Base-by-base conservation (phyloP, 2,113 vertebrate genomes). In the Chloropsis hardwickii region DNA sequence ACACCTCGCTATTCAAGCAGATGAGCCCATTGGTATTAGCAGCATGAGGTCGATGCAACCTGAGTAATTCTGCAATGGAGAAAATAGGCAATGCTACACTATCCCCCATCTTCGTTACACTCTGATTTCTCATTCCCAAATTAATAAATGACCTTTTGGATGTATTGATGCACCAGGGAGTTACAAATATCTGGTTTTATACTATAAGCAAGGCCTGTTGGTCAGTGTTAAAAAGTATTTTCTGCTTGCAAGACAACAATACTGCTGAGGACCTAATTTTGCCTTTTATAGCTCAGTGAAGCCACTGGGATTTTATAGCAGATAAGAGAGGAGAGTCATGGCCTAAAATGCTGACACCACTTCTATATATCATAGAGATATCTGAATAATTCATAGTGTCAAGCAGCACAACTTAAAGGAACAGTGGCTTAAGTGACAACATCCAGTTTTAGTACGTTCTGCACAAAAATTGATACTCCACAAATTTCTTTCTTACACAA, bases 331-430 rank as follows among this genome's bases (percentile, higher is more conserved):
- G 48, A 96, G 86, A 91, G 91, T 89, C 90, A 76, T 91, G 93
- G 70, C 78, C 91, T 95, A 91, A 97, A 96, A 94, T 86, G 93
- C 94, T 95, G 95, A 96, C 93, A 93, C 70, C 16, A 94, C 84
- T 95, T 92, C 91, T 65, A 78, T 95, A 82, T 94, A 95, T 95
- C 84, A 94, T 84, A 92, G 91, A 84, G 62, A 58, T 91, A 84
- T n/a, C 94, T 92, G 94, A 97, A 96, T 95, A 95, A 96, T 96
- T 96, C 93, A 95, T 95, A 66, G 47, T 96, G 87, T 95, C 96
- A 95, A 91, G 91, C 84, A 87, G 91, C 0, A 0, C 57, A 87
- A 90, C 81, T 95, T 95, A 97, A 96, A 96, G 95, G 81, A 95
- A 83, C 85, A 91, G 91, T 70, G 87, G 64, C 62, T 31, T 33